Percentiles rank a stretch among this genome's conserved stretches.
These are phyloP conservation scores for Paradoxurus hermaphroditus DNA, from an alignment of 2,113 vertebrate species.

Conservation along the genomic window DNA sequence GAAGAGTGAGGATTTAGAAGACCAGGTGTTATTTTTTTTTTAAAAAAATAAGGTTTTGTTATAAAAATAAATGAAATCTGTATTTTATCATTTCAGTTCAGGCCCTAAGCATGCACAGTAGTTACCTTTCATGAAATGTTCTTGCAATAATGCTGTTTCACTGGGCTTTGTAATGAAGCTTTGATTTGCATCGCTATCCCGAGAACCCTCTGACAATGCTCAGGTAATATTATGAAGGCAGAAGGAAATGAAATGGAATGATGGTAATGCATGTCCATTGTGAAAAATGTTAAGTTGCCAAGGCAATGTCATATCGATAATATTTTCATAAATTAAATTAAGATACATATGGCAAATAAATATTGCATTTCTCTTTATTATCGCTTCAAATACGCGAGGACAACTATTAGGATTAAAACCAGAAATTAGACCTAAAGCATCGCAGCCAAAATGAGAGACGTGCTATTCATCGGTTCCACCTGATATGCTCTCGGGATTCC, in stretches of 20 bases:
- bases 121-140: slow-evolving; percentile 72
- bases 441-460: slow-evolving; percentile 15
- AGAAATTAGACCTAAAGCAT: slow-evolving; percentile 62
- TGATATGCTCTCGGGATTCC: slow-evolving; percentile 32
- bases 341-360: slow-evolving; percentile 70
- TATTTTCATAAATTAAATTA: slow-evolving; percentile 78
- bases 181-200: slow-evolving; percentile 72
- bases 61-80: slow-evolving; percentile 73
- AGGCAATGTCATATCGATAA: slow-evolving; percentile 66
- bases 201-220: slow-evolving; percentile 73
- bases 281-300: slow-evolving; percentile 70
- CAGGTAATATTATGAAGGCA: slow-evolving; percentile 64
- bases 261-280: slow-evolving; percentile 61
- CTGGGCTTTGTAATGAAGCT: slow-evolving; percentile 74
- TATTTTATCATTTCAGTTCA: slow-evolving; percentile 75
- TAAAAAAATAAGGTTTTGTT: slow-evolving; percentile 55
- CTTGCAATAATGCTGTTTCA: slow-evolving; percentile 58
- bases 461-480: slow-evolving; percentile 10
- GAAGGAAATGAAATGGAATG: slow-evolving; percentile 76
- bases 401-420: slow-evolving; percentile 53
- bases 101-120: slow-evolving; percentile 55
- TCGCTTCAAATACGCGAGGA: slow-evolving; percentile 46
- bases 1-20: slow-evolving; percentile 23
- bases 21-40: slow-evolving; percentile 4
- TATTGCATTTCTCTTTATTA: slow-evolving; percentile 70